Evolutionary conservation across 92 coral and sea anemone genomes (phyloP), one percentile per base, ranked within the genome.

Genomic region (Galaxea fascicularis): DNA sequence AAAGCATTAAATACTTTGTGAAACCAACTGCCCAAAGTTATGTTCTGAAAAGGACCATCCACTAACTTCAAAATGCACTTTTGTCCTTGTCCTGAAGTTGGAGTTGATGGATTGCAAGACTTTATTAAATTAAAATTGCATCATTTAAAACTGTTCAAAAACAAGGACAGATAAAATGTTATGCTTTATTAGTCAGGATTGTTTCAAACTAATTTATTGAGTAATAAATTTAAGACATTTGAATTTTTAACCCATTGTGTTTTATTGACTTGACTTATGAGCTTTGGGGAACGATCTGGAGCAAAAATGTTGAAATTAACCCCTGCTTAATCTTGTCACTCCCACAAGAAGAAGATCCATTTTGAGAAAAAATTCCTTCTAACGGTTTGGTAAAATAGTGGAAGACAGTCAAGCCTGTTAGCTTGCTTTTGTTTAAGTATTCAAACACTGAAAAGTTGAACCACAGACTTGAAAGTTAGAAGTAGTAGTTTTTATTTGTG

Each of bases 201-300:
- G 81, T 83, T 74, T 35, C 41, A 64, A 47, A 83, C 82, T 83
- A 83, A 83, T 83, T 83, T 83, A 83, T 83, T 83, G 87, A 83
- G 31, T 51, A 82, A 82, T 62, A 65, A 65, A 83, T 35, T 74
- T 15, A 83, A 71, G 70, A 22, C 51, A 70, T 74, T 83, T 83
- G 74, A 63, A 83, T 83, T 73, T 73, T 62, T 18, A 30, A 41
- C 52, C 6, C 24, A 24, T 12, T 56, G 14, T 73, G 63, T 83
- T 59, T 46, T 22, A 25, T 20, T 70, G 53, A 22, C 15, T 63
- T 24, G 35, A 63, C 28, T 26, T 3, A 25, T 28, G 0, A 25
- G 39, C 9, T 49, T 15, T 49, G 14, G 56, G 56, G 10, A 49
- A 49, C 11, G 13, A 15, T 10, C 13, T 35, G 2, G 41, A 2